phyloP scores from a whole-genome alignment of 2,113 vertebrate genomes.

The Marcusenius ussheri region DNA sequence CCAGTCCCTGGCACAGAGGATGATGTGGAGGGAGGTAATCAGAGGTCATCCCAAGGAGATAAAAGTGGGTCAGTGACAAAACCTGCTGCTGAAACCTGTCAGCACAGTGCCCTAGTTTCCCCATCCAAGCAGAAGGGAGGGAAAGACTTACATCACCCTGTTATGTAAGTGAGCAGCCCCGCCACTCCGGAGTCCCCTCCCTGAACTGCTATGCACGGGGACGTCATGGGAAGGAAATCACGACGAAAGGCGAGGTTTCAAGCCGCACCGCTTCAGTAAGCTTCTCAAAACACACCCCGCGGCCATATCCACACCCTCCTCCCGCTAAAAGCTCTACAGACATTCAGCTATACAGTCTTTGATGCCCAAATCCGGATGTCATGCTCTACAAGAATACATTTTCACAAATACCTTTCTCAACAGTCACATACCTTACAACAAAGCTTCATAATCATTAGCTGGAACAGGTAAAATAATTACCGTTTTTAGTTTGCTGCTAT shows the following conservation, averaged over 20 bases:
- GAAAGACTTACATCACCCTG: constrained; percentile 27
- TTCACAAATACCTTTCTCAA: background rate
- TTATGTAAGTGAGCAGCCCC: background rate
- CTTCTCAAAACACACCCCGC: background rate
- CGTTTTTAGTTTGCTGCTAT: background rate
- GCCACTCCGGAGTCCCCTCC: background rate
- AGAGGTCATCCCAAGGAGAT: background rate
- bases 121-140: background rate
- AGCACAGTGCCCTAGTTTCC: constrained; percentile 76
- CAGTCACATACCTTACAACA: background rate
- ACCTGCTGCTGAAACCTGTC: constrained; percentile 54
- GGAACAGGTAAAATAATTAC: background rate
- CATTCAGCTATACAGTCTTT: background rate
- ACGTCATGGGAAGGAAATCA: background rate
- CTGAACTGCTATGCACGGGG: background rate
- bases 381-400: background rate
- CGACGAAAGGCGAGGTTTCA: background rate
- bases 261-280: background rate
- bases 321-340: background rate
- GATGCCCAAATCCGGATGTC: background rate
- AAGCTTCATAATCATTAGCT: background rate
- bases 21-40: background rate
- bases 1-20: background rate
- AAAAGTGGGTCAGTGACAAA: constrained; percentile 68
- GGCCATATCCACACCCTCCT: background rate